These are phyloP conservation scores for Caenorhabditis panamensis DNA, from an alignment of 2,888 invertebrate genomes.

Conservation along the genomic window DNA sequence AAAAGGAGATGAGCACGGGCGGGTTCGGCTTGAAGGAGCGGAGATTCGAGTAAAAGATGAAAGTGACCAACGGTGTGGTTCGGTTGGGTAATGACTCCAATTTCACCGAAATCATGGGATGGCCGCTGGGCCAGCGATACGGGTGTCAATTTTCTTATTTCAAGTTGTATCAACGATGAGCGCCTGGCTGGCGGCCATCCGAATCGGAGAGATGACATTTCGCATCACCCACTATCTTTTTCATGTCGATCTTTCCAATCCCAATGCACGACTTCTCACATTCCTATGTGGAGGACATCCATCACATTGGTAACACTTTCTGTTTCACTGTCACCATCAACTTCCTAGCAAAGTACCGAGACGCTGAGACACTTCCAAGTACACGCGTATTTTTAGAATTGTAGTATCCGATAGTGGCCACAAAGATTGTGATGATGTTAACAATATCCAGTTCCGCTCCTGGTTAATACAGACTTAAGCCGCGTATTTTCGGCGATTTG, in stretches of 20 bases:
- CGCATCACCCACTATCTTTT: slow-evolving; percentile 10
- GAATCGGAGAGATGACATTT: slow-evolving; percentile 16
- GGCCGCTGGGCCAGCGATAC: slow-evolving; percentile 28
- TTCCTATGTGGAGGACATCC: not conserved
- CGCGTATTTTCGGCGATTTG: not conserved
- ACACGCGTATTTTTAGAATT: not conserved
- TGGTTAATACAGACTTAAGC: slow-evolving; percentile 4
- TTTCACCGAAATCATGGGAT: slow-evolving; percentile 51
- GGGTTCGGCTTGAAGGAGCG: not conserved
- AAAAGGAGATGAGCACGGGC: slow-evolving; percentile 37
- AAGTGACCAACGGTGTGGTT: slow-evolving; percentile 38
- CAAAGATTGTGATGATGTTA: not conserved
- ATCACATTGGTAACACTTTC: not conserved
- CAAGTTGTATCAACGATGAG: slow-evolving; percentile 50
- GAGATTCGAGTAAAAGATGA: slow-evolving; percentile 35
- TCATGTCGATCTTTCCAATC: not conserved
- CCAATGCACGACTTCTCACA: slow-evolving; percentile 2
- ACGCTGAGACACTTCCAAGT: not conserved
- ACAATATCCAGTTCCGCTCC: not conserved
- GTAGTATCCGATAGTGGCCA: not conserved
- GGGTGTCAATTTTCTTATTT: slow-evolving; percentile 50
- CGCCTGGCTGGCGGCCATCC: slow-evolving; percentile 37
- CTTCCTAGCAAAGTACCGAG: too few relatives aligned
- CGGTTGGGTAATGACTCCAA: slow-evolving; percentile 59
- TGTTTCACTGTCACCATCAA: not conserved